Percentiles rank a stretch among this genome's conserved stretches.
These are phyloP conservation scores for Choloepus didactylus DNA, from an alignment of 2,797 vertebrate species.

Conservation along the genomic window DNA sequence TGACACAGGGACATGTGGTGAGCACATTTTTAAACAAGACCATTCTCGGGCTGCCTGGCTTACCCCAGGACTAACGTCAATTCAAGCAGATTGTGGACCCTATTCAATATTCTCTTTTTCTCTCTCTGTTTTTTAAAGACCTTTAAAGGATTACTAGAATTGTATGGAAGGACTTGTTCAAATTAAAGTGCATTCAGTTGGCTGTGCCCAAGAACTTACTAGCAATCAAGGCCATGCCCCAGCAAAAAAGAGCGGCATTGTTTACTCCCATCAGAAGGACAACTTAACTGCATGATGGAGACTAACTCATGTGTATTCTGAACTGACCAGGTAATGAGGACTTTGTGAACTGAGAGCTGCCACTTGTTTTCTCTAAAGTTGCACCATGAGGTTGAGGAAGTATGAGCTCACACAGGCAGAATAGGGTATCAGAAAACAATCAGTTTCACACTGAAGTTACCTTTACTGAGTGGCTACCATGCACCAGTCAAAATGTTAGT, in stretches of 20 bases:
- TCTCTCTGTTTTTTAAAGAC: constrained; percentile 14
- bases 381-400: too few relatives aligned
- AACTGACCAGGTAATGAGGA: not conserved
- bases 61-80: not conserved
- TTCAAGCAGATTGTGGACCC: not conserved
- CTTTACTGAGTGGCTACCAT: not conserved
- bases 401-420: not conserved
- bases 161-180: not conserved
- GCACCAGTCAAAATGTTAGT: not conserved
- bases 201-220: not conserved
- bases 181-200: not conserved
- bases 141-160: not conserved
- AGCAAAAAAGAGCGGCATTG: not conserved
- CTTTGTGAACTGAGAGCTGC: not conserved
- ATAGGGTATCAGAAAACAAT: not conserved
- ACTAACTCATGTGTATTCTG: not conserved
- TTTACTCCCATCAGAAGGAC: not conserved
- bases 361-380: not conserved
- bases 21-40: not conserved
- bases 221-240: not conserved
- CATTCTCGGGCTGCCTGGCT: not conserved
- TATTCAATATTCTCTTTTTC: not conserved
- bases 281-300: not conserved
- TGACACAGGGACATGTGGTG: not conserved
- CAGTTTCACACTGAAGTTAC: not conserved